Evolutionary conservation across 1,140 invertebrate species (phyloP).

Genomic region (Solenopsis fugax): DNA sequence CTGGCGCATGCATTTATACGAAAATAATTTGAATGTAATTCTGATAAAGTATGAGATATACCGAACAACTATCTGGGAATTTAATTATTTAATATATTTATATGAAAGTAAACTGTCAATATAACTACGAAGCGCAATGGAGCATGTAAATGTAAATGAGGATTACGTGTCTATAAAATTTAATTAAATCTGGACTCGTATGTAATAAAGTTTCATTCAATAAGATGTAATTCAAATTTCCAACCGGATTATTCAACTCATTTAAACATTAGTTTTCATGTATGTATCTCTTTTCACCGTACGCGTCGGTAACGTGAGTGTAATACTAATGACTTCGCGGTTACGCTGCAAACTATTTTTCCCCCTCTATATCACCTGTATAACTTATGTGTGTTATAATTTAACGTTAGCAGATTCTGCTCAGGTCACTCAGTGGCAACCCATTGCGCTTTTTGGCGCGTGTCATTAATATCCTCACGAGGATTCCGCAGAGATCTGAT

Average conservation of each 20-base stretch:
- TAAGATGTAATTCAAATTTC: conserved; percentile 37
- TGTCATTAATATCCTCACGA: conserved; percentile 44
- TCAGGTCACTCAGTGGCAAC: conserved; percentile 6
- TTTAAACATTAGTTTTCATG: conserved; percentile 6
- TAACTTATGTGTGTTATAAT: conserved; percentile 45
- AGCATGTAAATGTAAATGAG: background rate
- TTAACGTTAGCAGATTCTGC: conserved; percentile 41
- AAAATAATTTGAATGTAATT: conserved; percentile 19
- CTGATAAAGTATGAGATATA: background rate
- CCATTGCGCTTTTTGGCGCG: conserved; percentile 34
- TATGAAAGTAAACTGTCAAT: conserved; percentile 28
- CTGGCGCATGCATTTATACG: background rate
- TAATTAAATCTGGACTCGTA: conserved; percentile 20
- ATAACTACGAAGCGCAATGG: background rate
- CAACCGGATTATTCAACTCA: conserved; percentile 7
- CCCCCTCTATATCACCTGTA: conserved; percentile 14
- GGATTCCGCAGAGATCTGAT: conserved; percentile 19
- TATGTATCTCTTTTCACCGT: background rate
- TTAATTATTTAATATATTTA: conserved; percentile 27
- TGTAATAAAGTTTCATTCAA: conserved; percentile 16
- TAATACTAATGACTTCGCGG: conserved; percentile 24
- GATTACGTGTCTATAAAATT: conserved; percentile 19
- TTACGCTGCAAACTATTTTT: conserved; percentile 12
- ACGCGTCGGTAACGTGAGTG: background rate
- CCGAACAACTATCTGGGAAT: background rate